These are phyloP conservation scores for Lissocephala sabroskyi DNA, from an alignment of 2,888 invertebrate species.

Conservation along the genomic window DNA sequence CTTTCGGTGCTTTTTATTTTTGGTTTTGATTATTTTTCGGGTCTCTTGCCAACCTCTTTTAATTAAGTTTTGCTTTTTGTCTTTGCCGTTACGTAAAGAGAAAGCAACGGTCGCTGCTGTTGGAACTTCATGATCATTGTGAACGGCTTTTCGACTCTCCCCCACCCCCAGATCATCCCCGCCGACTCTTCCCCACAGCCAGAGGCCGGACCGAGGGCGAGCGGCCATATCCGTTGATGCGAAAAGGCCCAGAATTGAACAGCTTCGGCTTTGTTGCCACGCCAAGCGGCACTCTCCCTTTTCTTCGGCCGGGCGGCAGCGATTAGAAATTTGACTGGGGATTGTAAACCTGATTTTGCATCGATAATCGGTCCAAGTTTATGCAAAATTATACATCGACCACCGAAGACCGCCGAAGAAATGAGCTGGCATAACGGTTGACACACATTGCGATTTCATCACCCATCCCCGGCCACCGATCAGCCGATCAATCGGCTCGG, in stretches of 20 bases:
- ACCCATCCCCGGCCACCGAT: too few species aligned
- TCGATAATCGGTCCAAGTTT: too few species aligned
- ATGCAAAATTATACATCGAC: too few species aligned
- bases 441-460: too few species aligned
- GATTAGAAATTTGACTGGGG: conserved; percentile 38
- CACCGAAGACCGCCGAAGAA: too few species aligned
- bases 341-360: conserved; percentile 12
- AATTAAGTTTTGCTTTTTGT: conserved; percentile 48
- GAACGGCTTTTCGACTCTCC: conserved; percentile 59
- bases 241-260: conserved; percentile 34
- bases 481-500: too few species aligned
- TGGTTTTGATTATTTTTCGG: conserved; percentile 13
- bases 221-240: conserved; percentile 2
- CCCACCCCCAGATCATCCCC: too few species aligned
- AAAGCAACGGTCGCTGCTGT: conserved; percentile 42
- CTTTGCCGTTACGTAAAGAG: conserved; percentile 55
- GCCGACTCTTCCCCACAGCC: too few species aligned
- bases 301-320: conserved; percentile 1
- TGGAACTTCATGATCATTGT: conserved; percentile 58
- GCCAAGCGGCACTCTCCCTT: conserved; percentile 13
- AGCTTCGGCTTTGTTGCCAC: conserved; percentile 1
- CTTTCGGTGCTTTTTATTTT: too few species aligned
- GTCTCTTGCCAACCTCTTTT: conserved; percentile 38
- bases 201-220: too few species aligned
- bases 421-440: too few species aligned